A percentile compares a stretch with the other conserved stretches of the same genome.
These are phyloP conservation scores for Eremobia ochroleuca DNA, from an alignment of 2,888 invertebrate genomes.

Conservation along the genomic window DNA sequence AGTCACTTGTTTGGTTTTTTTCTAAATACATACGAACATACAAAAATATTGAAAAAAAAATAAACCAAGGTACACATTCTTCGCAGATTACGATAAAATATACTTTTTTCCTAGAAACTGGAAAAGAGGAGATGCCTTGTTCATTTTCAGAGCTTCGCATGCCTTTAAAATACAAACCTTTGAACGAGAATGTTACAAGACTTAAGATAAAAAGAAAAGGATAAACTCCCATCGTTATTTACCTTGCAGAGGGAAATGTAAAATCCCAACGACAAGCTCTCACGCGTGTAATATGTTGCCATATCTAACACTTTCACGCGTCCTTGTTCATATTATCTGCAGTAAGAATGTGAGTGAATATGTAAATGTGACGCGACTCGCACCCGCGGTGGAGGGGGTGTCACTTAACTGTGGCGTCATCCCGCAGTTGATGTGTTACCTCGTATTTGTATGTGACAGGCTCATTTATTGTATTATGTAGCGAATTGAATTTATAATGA, in stretches of 20 bases:
- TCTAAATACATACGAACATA: neutral
- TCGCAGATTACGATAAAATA: neutral
- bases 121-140: neutral
- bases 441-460: conserved; percentile 1
- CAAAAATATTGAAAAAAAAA: neutral
- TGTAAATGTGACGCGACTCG: conserved; percentile 10
- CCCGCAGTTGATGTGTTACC: conserved; percentile 3
- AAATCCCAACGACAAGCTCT: neutral
- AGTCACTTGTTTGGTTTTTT: neutral
- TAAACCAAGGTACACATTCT: neutral
- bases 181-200: neutral
- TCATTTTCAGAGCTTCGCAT: too few species aligned
- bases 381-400: neutral
- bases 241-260: neutral
- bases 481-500: conserved; percentile 5
- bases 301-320: conserved; percentile 17
- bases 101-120: neutral
- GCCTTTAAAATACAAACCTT: neutral
- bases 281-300: neutral
- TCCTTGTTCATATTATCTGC: conserved; percentile 10
- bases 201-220: conserved; percentile 10
- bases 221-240: neutral
- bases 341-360: conserved; percentile 21
- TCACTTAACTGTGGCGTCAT: conserved; percentile 24
- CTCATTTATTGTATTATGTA: neutral